Base-by-base conservation (phyloP, 2,113 vertebrate species). In the Lota lota region DNA sequence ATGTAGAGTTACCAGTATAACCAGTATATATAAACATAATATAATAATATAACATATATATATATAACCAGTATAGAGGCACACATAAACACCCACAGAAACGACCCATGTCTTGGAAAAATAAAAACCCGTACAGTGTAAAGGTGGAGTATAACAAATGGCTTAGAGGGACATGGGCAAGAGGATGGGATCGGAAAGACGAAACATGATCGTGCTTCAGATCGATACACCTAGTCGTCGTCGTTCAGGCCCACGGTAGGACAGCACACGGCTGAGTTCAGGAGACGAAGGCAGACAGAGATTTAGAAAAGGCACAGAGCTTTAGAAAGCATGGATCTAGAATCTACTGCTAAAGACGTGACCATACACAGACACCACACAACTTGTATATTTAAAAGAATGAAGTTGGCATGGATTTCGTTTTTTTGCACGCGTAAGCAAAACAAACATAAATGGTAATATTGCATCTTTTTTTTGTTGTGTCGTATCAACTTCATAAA, bases 261-360 rank as follows among this genome's bases (percentile, higher is more conserved):
- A 24, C 28, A 70, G 58, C 17, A 5, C 33, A 22, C 68, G 61
- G 69, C 77, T 47, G 51, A 64, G 47, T 69, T 60, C 62, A 60
- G 71, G 75, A 69, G 53, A 54, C 15, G 64, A 77, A 85, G 86
- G 82, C 84, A 86, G 80, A 85, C 67, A 83, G 58, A 79, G 80
- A 80, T 82, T 82, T 76, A 80, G 82, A 90, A 92, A 40, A 93
- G 90, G 89, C 92, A 92, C 91, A 85, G 85, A 83, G 90, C 85
- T 89, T 90, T 78, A 88, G 80, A 88, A 74, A 85, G 87, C 69
- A 71, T 63, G 79, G 68, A 70, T 69, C 60, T 62, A 22, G 66
- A 84, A 69, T 36, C 70, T 70, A 80, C 73, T 69, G 70, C 81
- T 76, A 80, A 82, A 88, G 82, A 71, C 81, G 83, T 84, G 81